Evolutionary conservation across 2,113 vertebrate genomes (phyloP).

Genomic region (Ammodytes marinus): DNA sequence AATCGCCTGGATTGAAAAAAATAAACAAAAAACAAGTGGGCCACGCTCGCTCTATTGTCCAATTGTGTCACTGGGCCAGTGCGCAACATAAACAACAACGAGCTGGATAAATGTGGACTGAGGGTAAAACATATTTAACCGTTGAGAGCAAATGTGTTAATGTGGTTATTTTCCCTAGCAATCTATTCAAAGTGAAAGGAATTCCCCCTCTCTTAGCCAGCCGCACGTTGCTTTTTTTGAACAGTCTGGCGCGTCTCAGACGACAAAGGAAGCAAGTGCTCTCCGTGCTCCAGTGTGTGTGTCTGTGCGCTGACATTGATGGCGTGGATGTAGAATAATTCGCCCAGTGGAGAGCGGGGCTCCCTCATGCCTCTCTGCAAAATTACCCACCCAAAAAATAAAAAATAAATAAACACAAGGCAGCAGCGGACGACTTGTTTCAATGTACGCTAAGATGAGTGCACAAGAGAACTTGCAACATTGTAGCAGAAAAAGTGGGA

Average conservation of each 20-base stretch:
- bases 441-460: conserved; percentile 18
- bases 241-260: conserved; percentile 86
- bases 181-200: conserved; percentile 35
- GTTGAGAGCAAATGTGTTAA: background rate
- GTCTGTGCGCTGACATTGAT: conserved; percentile 81
- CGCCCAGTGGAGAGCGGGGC: conserved; percentile 62
- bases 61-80: conserved; percentile 74
- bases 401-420: conserved; percentile 28
- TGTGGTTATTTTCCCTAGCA: background rate
- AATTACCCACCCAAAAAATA: conserved; percentile 34
- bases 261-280: conserved; percentile 86
- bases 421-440: conserved; percentile 8
- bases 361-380: conserved; percentile 39
- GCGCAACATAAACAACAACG: conserved; percentile 78
- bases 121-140: background rate
- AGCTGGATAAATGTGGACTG: conserved; percentile 36
- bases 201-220: conserved; percentile 42
- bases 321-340: conserved; percentile 82
- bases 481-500: conserved; percentile 73
- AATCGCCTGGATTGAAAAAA: conserved; percentile 10
- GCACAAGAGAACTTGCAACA: conserved; percentile 63
- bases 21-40: conserved; percentile 20
- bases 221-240: conserved; percentile 77
- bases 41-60: conserved; percentile 74
- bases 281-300: conserved; percentile 70